These are phyloP conservation scores for Lucilia cuprina DNA, from an alignment of 1,140 invertebrate genomes.

Conservation along the genomic window DNA sequence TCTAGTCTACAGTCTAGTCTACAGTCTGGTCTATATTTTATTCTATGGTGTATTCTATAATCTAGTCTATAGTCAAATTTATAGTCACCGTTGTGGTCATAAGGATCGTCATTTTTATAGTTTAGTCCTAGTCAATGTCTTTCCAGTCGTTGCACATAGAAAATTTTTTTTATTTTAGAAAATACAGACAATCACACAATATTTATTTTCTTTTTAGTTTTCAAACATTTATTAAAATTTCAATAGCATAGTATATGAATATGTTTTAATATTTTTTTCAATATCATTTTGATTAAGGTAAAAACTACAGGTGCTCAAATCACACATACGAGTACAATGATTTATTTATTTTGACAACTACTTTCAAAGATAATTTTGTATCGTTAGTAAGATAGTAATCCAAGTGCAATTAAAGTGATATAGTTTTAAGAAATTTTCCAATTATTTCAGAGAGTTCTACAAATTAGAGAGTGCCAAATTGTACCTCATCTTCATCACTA, in stretches of 20 bases:
- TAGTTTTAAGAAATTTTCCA: conserved; percentile 22
- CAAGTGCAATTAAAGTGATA: conserved; percentile 24
- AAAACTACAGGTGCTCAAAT: not conserved
- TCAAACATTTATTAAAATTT: conserved; percentile 37
- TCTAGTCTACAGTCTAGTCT: no score
- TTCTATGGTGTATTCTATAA: no score
- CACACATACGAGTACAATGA: not conserved
- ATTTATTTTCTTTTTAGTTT: conserved; percentile 31
- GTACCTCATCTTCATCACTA: conserved; percentile 57
- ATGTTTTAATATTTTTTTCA: conserved; percentile 1
- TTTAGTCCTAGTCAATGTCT: no score
- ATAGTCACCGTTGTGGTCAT: no score
- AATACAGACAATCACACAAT: conserved; percentile 25
- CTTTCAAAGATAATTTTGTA: not conserved
- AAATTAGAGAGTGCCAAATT: conserved; percentile 58
- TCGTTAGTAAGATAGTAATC: not conserved
- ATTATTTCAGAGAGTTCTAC: not conserved
- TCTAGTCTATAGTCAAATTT: no score
- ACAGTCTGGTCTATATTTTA: no score
- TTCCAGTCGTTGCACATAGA: no score
- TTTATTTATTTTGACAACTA: not conserved
- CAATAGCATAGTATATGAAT: not conserved
- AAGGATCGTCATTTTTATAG: no score
- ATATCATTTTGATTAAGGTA: not conserved
- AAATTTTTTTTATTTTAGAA: not conserved